Conservation (phyloP, 1,140 invertebrate species). For the Theocolax elegans region DNA sequence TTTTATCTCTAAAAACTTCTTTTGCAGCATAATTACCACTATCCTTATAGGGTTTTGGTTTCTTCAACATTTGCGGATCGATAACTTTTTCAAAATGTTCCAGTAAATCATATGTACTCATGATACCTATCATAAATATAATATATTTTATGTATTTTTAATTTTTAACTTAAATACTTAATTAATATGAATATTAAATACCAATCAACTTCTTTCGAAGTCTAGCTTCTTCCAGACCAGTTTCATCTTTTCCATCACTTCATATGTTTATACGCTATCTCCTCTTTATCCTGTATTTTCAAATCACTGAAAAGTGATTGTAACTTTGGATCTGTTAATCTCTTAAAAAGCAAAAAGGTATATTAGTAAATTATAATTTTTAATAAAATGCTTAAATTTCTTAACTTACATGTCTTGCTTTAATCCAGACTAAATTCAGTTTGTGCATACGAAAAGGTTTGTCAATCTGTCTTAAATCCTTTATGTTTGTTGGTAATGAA, state of each 20-base stretch:
- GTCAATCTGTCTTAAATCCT: slow-evolving; percentile 71
- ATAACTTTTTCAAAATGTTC: slow-evolving; percentile 82
- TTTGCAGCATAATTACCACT: slow-evolving; percentile 69
- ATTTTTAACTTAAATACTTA: background rate
- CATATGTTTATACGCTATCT: slow-evolving; percentile 83
- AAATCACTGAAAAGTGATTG: slow-evolving; percentile 88
- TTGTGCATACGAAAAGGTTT: slow-evolving; percentile 88
- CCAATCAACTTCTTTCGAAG: slow-evolving; percentile 82
- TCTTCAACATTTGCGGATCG: slow-evolving; percentile 67
- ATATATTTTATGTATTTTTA: slow-evolving; percentile 6
- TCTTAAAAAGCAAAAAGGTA: slow-evolving; percentile 69
- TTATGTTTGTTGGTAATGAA: slow-evolving; percentile 19
- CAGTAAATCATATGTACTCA: slow-evolving; percentile 83
- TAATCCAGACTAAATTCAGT: slow-evolving; percentile 84
- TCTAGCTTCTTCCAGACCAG: slow-evolving; percentile 86
- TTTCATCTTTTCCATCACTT: slow-evolving; percentile 88
- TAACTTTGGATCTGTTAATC: slow-evolving; percentile 84
- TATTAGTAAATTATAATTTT: background rate
- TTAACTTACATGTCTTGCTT: slow-evolving; percentile 79
- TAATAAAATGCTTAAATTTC: background rate
- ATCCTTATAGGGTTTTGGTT: slow-evolving; percentile 60
- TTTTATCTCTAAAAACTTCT: slow-evolving; percentile 88
- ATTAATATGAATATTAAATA: slow-evolving; percentile 50
- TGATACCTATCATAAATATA: slow-evolving; percentile 70
- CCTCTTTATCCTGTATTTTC: slow-evolving; percentile 92